Evolutionary conservation across 2,888 invertebrate genomes (phyloP).

Genomic region (Petrolisthes manimaculis): DNA sequence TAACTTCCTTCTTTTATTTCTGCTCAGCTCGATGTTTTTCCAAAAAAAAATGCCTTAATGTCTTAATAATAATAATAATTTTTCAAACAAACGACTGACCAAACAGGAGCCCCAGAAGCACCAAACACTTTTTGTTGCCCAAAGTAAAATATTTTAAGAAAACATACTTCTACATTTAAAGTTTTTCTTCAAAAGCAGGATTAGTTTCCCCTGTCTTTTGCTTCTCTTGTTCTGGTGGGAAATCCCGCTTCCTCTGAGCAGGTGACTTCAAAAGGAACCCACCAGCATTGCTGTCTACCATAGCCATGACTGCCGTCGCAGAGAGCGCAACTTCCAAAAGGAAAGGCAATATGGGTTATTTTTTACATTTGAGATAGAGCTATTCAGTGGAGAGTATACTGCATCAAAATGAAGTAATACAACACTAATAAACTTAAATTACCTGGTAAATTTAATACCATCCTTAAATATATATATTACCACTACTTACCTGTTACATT

Average conservation of each 20-base stretch:
- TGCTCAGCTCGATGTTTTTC: no score
- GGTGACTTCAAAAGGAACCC: constrained; percentile 74
- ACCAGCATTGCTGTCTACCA: constrained; percentile 78
- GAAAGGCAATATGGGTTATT: not conserved
- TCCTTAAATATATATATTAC: no score
- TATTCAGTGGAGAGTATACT: not conserved
- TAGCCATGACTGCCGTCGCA: constrained; percentile 81
- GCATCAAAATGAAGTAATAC: not conserved
- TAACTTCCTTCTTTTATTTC: no score
- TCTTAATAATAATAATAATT: no score
- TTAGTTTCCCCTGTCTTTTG: not conserved
- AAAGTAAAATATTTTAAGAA: not conserved
- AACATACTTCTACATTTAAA: constrained; percentile 14
- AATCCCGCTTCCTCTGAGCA: constrained; percentile 20
- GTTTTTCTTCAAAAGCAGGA: constrained; percentile 41
- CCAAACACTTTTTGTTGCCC: no score
- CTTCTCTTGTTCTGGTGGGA: constrained; percentile 14
- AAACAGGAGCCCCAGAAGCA: no score
- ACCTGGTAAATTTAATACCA: not conserved
- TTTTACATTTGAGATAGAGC: not conserved
- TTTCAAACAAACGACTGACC: no score
- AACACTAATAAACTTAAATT: not conserved
- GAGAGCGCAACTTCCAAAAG: constrained; percentile 78
- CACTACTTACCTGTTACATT: no score
- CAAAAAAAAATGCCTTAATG: no score